These are phyloP conservation scores for Cygnus buccinator DNA, from an alignment of 2,113 vertebrate species.

Conservation along the genomic window DNA sequence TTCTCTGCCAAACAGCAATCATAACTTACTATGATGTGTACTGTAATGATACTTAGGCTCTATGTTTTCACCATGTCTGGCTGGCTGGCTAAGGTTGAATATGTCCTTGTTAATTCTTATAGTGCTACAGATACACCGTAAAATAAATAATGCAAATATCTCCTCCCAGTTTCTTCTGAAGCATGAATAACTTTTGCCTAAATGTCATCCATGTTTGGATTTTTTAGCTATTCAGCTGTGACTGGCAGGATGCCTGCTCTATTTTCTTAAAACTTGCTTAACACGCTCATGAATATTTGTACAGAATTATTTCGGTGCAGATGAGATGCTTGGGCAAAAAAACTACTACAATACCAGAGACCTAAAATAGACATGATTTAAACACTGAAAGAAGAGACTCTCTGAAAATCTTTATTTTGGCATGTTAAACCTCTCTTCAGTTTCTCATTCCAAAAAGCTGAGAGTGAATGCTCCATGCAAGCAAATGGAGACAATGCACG, in stretches of 20 bases:
- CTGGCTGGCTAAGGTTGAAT: background rate
- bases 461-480: background rate
- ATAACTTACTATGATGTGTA: background rate
- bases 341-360: background rate
- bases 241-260: background rate
- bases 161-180: background rate
- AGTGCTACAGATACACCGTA: background rate
- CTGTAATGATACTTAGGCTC: background rate
- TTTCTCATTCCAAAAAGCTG: conserved; percentile 19
- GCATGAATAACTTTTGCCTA: background rate
- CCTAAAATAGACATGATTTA: conserved; percentile 4
- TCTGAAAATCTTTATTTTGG: conserved; percentile 10
- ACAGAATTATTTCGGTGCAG: conserved; percentile 2
- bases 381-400: background rate
- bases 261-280: conserved; percentile 24
- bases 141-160: background rate
- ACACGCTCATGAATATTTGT: background rate
- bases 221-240: background rate
- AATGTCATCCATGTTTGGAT: background rate
- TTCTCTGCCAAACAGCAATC: background rate
- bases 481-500: background rate
- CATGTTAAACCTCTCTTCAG: background rate
- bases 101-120: background rate
- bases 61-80: background rate
- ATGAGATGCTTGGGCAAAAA: conserved; percentile 2